Evolutionary conservation across 2,797 vertebrate genomes (phyloP), one percentile per base, ranked within the genome.

Genomic region (Lithobates sylvaticus): DNA sequence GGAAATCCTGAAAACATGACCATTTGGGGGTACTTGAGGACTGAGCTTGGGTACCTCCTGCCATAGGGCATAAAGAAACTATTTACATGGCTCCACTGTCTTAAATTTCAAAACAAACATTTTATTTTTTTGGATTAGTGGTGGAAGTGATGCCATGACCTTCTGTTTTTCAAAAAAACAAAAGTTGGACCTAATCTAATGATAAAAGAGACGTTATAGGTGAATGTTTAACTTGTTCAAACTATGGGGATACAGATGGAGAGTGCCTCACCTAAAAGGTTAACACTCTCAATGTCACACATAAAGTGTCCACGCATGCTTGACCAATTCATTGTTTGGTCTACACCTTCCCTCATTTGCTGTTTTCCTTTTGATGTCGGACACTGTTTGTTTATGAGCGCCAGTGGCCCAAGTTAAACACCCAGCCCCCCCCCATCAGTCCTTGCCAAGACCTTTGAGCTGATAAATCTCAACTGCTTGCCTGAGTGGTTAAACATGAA

Each of bases 351-450:
- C 91, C 47, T 87, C 92, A 92, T 93, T 94, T 93, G 88, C 94
- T 93, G 92, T 88, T 89, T 76, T 89, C 92, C 95, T 95, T 97
- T 96, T 96, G 95, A 96, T 94, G 95, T 95, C 92, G 91, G 93
- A 89, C 91, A 89, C 86, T 96, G 95, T 97, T 96, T 96, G 95
- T 96, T 96, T 95, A 96, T 94, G 91, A 96, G 96, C 95, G 95
- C 95, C 96, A 94, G 93, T 86, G 91, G 94, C 94, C 95, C 95
- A 94, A 93, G 92, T 92, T 93, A 93, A 94, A 94, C 93, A 94
- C 92, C 88, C 88, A 89, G 91, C 89, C 89, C 50, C 50, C 12
- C 47, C 88, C 88, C 89, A 44, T 29, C 76, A 58, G 72, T 91
- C 91, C 89, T 90, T 91, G 92, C 89, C 90, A 29, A 86, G 92